phyloP scores from a whole-genome alignment of 2,113 vertebrate species.

The Boleophthalmus pectinirostris region DNA sequence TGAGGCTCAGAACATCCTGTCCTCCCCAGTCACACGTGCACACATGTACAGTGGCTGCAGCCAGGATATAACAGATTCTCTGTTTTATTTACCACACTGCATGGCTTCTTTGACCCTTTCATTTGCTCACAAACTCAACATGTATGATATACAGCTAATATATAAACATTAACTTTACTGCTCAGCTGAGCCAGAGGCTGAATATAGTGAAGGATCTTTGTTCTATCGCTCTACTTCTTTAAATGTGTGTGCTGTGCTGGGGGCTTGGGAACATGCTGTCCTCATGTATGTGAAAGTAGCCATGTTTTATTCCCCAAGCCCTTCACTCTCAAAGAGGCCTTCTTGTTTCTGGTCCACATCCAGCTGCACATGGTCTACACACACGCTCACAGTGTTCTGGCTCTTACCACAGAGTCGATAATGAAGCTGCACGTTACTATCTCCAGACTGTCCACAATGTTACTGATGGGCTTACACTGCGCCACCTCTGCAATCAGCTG shows the following conservation, averaged over 20 bases:
- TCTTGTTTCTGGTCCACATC: conserved; percentile 27
- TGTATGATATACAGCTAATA: conserved; percentile 28
- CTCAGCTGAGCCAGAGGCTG: conserved; percentile 6
- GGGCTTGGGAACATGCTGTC: conserved; percentile 50
- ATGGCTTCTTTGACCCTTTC: conserved; percentile 22
- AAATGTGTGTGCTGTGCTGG: conserved; percentile 13
- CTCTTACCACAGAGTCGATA: conserved; percentile 88
- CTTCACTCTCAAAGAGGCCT: conserved; percentile 49
- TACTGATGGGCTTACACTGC: conserved; percentile 91
- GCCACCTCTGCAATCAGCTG: conserved; percentile 86
- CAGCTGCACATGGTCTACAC: conserved; percentile 22
- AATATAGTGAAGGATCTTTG: conserved; percentile 52
- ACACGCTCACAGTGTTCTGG: conserved; percentile 15
- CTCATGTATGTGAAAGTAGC: conserved; percentile 25
- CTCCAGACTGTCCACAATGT: conserved; percentile 85
- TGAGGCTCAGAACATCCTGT: conserved; percentile 3
- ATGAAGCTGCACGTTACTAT: conserved; percentile 88
- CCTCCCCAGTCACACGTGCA: conserved; percentile 2
- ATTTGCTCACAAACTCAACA: conserved; percentile 58
- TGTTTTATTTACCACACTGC: conserved; percentile 30
- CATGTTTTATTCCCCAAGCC: conserved; percentile 12
- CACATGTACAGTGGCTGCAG: conserved; percentile 17
- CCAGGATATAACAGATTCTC: conserved; percentile 16
- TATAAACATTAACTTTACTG: conserved; percentile 37
- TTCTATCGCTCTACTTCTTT: conserved; percentile 7